A percentile compares a stretch with the other conserved stretches of the same genome.
phyloP scores from a whole-genome alignment of 2,888 invertebrate species.

The Digitonthophagus gazella region DNA sequence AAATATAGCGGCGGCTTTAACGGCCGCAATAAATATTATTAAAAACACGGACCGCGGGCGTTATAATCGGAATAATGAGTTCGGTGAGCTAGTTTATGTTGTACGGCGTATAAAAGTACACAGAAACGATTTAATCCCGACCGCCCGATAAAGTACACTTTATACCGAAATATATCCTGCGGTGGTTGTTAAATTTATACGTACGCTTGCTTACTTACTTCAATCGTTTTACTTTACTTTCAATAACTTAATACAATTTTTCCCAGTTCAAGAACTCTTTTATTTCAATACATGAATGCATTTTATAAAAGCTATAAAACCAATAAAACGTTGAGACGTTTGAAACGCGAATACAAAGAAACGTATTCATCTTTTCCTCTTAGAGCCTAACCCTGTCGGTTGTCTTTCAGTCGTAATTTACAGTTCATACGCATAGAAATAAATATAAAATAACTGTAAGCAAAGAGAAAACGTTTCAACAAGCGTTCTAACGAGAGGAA shows the following conservation, averaged over 20 bases:
- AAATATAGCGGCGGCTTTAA: slow-evolving; percentile 28
- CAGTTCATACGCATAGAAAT: neutral
- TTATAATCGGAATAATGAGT: slow-evolving; percentile 17
- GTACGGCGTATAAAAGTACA: neutral
- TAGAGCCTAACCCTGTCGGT: neutral
- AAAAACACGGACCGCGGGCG: slow-evolving; percentile 6
- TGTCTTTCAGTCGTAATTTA: neutral
- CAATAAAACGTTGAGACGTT: neutral
- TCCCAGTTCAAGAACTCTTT: neutral
- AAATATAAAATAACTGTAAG: neutral
- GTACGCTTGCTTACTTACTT: too few species aligned
- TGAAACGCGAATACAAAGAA: neutral
- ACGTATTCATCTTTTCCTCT: neutral
- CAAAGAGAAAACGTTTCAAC: neutral
- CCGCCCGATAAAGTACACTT: neutral
- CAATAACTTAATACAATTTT: too few species aligned
- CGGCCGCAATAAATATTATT: slow-evolving; percentile 27
- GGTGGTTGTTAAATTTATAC: neutral
- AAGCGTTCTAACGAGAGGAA: neutral
- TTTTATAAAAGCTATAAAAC: neutral
- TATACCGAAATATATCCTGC: neutral
- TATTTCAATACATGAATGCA: neutral
- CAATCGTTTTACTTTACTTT: neutral
- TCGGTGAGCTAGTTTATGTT: slow-evolving; percentile 1
- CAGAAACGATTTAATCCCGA: slow-evolving; percentile 5